These are phyloP conservation scores for Tachysurus fulvidraco DNA, from an alignment of 2,113 vertebrate genomes.

Conservation along the genomic window DNA sequence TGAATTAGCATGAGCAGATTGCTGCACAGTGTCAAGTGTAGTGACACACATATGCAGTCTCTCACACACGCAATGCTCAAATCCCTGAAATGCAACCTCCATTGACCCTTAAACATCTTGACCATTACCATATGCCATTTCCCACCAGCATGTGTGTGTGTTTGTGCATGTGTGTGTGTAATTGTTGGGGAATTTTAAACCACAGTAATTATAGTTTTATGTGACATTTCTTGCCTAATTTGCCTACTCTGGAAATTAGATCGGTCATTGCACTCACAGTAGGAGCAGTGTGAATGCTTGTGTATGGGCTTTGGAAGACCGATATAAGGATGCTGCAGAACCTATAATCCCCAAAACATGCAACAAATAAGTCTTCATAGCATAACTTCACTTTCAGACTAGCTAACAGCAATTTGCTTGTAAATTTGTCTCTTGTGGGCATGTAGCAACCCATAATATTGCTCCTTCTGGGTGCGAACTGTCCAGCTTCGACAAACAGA, in stretches of 20 bases:
- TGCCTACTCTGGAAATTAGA: constrained; percentile 33
- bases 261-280: neutral
- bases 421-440: neutral
- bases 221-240: constrained; percentile 14
- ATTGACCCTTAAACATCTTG: constrained; percentile 31
- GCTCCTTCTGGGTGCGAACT: neutral
- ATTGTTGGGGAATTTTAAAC: constrained; percentile 35
- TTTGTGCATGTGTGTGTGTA: constrained; percentile 28
- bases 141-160: constrained; percentile 30
- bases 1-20: constrained; percentile 56
- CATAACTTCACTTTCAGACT: neutral
- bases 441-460: neutral
- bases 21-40: constrained; percentile 19
- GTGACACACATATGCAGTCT: neutral
- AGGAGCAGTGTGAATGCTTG: neutral
- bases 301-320: neutral
- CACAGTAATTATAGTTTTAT: constrained; percentile 23
- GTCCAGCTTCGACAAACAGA: neutral
- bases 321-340: neutral
- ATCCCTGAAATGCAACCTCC: constrained; percentile 14
- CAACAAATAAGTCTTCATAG: neutral
- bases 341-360: neutral
- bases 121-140: constrained; percentile 38
- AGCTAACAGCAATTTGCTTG: neutral
- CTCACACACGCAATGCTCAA: constrained; percentile 41